phyloP scores from a whole-genome alignment of 2,888 invertebrate species.

The Ypsolopha sequella region DNA sequence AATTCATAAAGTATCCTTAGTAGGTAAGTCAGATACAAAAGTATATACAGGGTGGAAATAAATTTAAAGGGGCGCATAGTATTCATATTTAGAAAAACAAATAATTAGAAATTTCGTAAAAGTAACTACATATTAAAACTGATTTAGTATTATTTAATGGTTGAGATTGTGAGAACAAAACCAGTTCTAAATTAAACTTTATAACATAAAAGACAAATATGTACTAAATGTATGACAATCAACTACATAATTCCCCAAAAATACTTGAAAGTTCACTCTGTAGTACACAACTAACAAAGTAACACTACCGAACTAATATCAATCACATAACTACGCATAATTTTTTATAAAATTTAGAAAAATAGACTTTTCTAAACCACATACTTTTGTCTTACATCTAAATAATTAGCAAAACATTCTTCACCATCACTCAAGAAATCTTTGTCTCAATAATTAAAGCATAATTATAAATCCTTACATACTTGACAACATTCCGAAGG shows the following conservation, averaged over 20 bases:
- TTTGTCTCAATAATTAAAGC: background rate
- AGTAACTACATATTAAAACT: too few species aligned
- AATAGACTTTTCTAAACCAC: background rate
- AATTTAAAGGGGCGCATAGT: background rate
- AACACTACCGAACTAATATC: too few species aligned
- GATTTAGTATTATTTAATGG: too few species aligned
- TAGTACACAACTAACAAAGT: too few species aligned
- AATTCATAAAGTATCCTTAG: constrained; percentile 35
- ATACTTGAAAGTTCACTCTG: too few species aligned
- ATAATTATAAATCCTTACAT: background rate
- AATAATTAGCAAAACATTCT: background rate
- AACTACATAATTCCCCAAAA: too few species aligned
- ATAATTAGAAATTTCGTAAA: background rate
- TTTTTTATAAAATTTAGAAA: constrained; percentile 1
- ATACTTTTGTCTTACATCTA: constrained; percentile 1
- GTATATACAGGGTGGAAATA: constrained; percentile 24
- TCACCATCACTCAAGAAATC: background rate
- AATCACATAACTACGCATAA: too few species aligned
- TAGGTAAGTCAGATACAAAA: constrained; percentile 58
- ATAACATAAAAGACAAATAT: too few species aligned
- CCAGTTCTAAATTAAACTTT: too few species aligned
- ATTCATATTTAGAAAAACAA: background rate
- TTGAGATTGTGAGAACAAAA: too few species aligned
- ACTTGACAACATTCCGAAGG: constrained; percentile 1
- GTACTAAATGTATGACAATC: too few species aligned